Base-by-base conservation (phyloP, 2,113 vertebrate genomes). In the Hemichromis elongatus region DNA sequence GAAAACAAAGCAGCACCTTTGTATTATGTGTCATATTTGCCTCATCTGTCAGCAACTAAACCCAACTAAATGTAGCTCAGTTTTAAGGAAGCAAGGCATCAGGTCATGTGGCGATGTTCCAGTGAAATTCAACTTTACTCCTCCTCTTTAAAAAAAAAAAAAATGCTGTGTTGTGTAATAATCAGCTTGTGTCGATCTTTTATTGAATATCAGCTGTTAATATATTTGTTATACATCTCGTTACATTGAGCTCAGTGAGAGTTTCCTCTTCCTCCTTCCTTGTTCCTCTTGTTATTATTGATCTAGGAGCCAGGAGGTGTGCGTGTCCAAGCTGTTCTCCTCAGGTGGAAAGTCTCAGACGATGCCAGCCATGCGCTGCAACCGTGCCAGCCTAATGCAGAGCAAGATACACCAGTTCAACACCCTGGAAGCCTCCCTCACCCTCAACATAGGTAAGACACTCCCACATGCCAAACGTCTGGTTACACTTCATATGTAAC, bases 281-380 rank as follows among this genome's bases (percentile, higher is more conserved):
- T 73, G 24, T 61, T 18, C 37, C 21, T 55, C 30, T 61, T 14
- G 78, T 13, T 75, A 6, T 85, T 94, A 77, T 92, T 78, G 9
- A 77, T 90, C 45, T 79, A 99, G 99, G 92, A 96, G 95, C 83
- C 97, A 97, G 3, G 98, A 99, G 1, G 93, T 93, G 14, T 98
- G 96, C 93, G 35, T 96, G 12, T 95, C 97, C 3, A 99, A 97
- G 93, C 96, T 98, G 33, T 95, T 96, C 0, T 96, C 95, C 13
- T 80, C 97, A 0, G 97, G 98, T 56, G 94, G 98, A 92, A 99
- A 98, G 90, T 99, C 98, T 2, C 98, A 99, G 96, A 99, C 98
- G 0, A 98, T 99, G 98, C 99, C 98, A 0, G 96, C 95, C 1
- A 97, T 99, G 83, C 96, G 98, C 80, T 97, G 96, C 70, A 91